phyloP scores from a whole-genome alignment of 2,797 vertebrate genomes.

The Periparus ater region DNA sequence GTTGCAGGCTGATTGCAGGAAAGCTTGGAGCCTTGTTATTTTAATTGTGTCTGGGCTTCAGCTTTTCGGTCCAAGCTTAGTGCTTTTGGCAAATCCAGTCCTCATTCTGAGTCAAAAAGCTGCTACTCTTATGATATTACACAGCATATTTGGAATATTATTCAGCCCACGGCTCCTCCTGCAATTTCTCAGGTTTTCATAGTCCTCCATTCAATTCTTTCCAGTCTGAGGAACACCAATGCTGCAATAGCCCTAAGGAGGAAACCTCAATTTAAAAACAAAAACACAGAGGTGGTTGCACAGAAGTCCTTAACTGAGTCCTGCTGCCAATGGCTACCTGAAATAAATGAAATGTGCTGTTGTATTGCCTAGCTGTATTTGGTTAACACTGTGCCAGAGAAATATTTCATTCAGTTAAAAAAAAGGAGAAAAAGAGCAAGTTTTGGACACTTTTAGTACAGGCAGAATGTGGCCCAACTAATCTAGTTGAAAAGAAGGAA shows the following conservation, averaged over 20 bases:
- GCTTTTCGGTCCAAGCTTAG: neutral
- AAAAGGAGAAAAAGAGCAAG: neutral
- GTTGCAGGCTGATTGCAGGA: neutral
- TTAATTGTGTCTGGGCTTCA: slow-evolving; percentile 18
- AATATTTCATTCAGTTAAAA: neutral
- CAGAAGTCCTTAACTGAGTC: neutral
- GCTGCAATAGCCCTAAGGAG: slow-evolving; percentile 2
- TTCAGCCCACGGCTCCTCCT: neutral
- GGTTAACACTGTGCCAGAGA: neutral
- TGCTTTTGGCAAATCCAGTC: slow-evolving; percentile 6
- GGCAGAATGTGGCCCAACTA: neutral
- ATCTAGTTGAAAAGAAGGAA: neutral
- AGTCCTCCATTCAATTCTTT: neutral
- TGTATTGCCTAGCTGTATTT: neutral
- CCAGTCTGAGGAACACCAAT: neutral
- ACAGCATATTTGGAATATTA: neutral
- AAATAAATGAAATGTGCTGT: neutral
- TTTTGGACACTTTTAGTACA: neutral
- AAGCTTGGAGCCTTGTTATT: neutral
- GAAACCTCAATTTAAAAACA: slow-evolving; percentile 37
- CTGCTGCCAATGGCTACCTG: neutral
- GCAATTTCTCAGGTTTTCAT: neutral
- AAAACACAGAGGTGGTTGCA: neutral
- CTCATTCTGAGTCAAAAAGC: neutral
- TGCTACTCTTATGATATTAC: neutral